Evolutionary conservation across 1,140 invertebrate genomes (phyloP).

Genomic region (Latrodectus geometricus): DNA sequence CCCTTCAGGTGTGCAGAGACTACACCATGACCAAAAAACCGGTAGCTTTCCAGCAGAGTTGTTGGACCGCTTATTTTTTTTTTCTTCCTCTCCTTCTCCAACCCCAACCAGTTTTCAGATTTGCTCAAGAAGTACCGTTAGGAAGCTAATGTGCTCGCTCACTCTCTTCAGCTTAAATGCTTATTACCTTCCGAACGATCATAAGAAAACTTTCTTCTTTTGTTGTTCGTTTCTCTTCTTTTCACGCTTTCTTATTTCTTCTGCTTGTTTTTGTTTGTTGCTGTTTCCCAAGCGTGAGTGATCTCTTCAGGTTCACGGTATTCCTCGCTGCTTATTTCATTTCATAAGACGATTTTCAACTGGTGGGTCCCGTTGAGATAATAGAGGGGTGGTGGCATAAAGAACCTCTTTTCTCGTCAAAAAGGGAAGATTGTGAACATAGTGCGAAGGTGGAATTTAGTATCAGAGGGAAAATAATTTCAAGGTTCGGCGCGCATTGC

Average conservation of each 20-base stretch:
- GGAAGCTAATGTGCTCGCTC: slow-evolving; percentile 31
- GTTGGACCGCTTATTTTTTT: slow-evolving; percentile 29
- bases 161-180: slow-evolving; percentile 32
- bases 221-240: not conserved
- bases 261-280: slow-evolving; percentile 18
- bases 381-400: not conserved
- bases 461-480: slow-evolving; percentile 21
- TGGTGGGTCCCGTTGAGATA: slow-evolving; percentile 1
- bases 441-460: not conserved
- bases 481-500: slow-evolving; percentile 37
- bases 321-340: not conserved
- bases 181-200: slow-evolving; percentile 37
- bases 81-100: slow-evolving; percentile 10
- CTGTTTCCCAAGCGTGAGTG: not conserved
- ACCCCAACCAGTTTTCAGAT: slow-evolving; percentile 7
- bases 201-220: slow-evolving; percentile 24
- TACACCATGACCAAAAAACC: slow-evolving; percentile 57
- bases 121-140: slow-evolving; percentile 48
- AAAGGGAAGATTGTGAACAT: not conserved
- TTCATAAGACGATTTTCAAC: not conserved
- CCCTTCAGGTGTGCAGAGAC: slow-evolving; percentile 22
- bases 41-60: slow-evolving; percentile 51
- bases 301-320: slow-evolving; percentile 10
- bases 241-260: slow-evolving; percentile 1
- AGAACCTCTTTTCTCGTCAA: not conserved